Conservation (phyloP, 2,797 vertebrate species). For the Sciurus carolinensis region DNA sequence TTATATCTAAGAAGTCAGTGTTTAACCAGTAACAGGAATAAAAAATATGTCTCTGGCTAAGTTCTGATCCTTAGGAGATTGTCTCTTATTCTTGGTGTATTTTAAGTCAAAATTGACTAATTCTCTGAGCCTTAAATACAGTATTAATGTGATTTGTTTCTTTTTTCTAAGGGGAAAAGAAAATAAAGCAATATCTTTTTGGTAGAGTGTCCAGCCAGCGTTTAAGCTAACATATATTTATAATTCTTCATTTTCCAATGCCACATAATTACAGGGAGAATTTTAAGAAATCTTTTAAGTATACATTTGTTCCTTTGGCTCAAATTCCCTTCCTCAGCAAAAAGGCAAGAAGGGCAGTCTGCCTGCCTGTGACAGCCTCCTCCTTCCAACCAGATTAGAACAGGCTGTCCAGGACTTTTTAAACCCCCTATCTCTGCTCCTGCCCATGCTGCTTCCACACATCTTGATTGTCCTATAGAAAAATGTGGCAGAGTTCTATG, state of each 20-base stretch:
- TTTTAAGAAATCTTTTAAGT: constrained; percentile 20
- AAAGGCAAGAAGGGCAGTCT: not conserved
- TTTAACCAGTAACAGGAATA: constrained; percentile 8
- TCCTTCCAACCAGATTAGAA: not conserved
- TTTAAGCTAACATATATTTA: constrained; percentile 45
- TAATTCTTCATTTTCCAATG: constrained; percentile 22
- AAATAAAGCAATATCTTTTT: constrained; percentile 58
- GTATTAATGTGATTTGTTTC: constrained; percentile 14
- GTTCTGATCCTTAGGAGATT: constrained; percentile 47
- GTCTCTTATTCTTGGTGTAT: constrained; percentile 15
- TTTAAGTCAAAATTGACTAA: constrained; percentile 43
- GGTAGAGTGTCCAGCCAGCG: constrained; percentile 42
- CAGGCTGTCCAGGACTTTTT: not conserved
- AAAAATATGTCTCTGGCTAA: not conserved
- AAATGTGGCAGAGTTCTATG: not conserved
- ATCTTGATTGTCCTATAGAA: not conserved
- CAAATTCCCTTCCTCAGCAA: constrained; percentile 24
- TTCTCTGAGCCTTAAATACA: constrained; percentile 43
- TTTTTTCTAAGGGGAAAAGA: constrained; percentile 1
- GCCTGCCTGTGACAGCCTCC: not conserved
- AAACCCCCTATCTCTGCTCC: not conserved
- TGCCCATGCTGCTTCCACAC: not conserved
- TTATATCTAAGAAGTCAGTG: not conserved
- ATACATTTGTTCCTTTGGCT: constrained; percentile 34
- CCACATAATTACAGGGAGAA: constrained; percentile 55